Evolutionary conservation across 1,140 invertebrate genomes (phyloP), one percentile per base, ranked within the genome.

Genomic region (Arctopsyche grandis): DNA sequence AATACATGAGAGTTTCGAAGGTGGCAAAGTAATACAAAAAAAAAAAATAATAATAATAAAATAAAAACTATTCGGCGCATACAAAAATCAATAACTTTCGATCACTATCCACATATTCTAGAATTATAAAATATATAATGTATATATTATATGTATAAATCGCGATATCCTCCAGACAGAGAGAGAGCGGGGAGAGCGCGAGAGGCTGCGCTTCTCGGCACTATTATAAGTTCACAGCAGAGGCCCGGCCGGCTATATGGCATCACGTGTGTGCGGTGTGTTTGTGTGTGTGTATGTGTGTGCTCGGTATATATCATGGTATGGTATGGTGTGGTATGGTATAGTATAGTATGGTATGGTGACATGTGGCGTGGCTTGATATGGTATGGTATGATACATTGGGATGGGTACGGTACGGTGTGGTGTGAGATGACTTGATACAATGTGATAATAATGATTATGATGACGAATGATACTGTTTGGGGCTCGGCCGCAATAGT

Each of bases 71-170:
- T 71, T 71, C 69, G 69, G 69, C 69, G 69, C 69, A 71, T 71
- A 69, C 29, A 22, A 71, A 46, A 46, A 71, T 46, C 69, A 71
- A 16, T 71, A 71, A 71, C 43, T 71, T 71, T 24, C 63, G 38
- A 71, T 71, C 69, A 71, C 69, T 71, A 71, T 71, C 43, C 29
- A 71, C 69, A 71, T 71, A 71, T 44, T 71, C 69, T 71, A 71
- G 69, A 71, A 71, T 71, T 46, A 71, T 71, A 71, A 71, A 71
- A 71, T 71, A 71, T 44, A 71, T 71, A 71, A 60, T 69, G 38
- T 69, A 69, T 29, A 69, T 69, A 69, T 69, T 66, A 71, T 71
- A 71, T 71, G 69, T 71, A 71, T 66, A 66, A 43, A 71, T 71
- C 69, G 69, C 69, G 69, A 71, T 52, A 22, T 71, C 38, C 69